phyloP scores from a whole-genome alignment of 2,888 invertebrate genomes.

The Agrotis clavis region DNA sequence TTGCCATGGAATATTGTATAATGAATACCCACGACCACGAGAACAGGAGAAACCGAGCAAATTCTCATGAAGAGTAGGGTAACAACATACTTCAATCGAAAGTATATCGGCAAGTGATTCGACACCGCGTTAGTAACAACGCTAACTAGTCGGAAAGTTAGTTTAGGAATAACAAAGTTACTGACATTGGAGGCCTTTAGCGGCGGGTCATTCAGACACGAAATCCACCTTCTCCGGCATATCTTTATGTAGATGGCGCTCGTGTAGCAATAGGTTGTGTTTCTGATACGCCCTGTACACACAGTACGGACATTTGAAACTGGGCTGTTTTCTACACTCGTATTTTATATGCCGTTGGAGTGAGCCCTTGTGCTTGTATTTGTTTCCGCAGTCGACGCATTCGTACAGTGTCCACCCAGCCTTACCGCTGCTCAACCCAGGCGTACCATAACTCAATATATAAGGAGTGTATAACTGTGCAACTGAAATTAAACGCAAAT shows the following conservation, averaged over 20 bases:
- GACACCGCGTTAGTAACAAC: conserved; percentile 57
- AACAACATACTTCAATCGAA: conserved; percentile 11
- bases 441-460: conserved; percentile 89
- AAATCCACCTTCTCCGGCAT: conserved; percentile 90
- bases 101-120: conserved; percentile 5
- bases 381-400: conserved; percentile 95
- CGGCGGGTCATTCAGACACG: conserved; percentile 88
- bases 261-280: conserved; percentile 91
- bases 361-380: conserved; percentile 95
- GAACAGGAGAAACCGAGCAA: not conserved
- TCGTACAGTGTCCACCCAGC: conserved; percentile 90
- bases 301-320: conserved; percentile 93
- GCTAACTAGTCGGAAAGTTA: conserved; percentile 59
- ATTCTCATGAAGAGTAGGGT: conserved; percentile 6
- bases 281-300: conserved; percentile 93
- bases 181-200: conserved; percentile 82
- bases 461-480: conserved; percentile 91
- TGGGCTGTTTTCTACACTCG: conserved; percentile 94
- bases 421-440: conserved; percentile 86
- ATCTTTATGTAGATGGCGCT: conserved; percentile 90
- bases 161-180: conserved; percentile 70
- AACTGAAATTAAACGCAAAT: conserved; percentile 90
- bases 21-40: not conserved
- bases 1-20: conserved; percentile 11
- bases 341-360: conserved; percentile 94